A percentile compares a stretch with the other conserved stretches of the same genome.
phyloP scores from a whole-genome alignment of 2,888 invertebrate species.

The Aphelenchoides bicaudatus region DNA sequence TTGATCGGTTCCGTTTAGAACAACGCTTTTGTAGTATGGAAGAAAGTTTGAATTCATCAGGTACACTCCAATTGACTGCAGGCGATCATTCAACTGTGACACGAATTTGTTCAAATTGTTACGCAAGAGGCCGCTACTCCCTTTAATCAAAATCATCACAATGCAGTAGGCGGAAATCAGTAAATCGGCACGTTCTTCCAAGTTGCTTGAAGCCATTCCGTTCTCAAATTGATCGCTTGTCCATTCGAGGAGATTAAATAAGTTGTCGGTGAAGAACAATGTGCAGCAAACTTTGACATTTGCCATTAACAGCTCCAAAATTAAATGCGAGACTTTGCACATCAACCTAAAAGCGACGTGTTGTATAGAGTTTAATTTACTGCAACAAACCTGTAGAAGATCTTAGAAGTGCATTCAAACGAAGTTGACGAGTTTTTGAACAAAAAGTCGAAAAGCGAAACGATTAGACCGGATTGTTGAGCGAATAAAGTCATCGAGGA shows the following conservation, averaged over 20 bases:
- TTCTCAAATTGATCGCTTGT: neutral
- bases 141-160: no score
- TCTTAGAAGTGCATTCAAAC: neutral
- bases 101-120: neutral
- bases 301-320: neutral
- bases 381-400: neutral
- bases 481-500: no score
- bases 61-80: no score
- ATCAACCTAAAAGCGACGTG: neutral
- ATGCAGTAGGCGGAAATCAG: neutral
- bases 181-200: neutral
- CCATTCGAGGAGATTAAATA: constrained; percentile 9
- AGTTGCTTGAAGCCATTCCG: neutral
- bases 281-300: neutral
- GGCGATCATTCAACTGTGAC: neutral
- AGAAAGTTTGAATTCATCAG: no score
- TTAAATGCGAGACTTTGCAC: neutral
- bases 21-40: no score
- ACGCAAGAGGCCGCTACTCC: neutral
- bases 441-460: constrained; percentile 5
- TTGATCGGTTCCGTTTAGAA: no score
- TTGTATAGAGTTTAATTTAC: neutral
- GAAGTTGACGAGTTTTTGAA: neutral
- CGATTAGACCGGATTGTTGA: no score
- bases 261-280: constrained; percentile 4